Percentiles rank a stretch among this genome's conserved stretches.
Conservation (phyloP, 2,888 invertebrate genomes). For the Perizoma flavofasciatum region DNA sequence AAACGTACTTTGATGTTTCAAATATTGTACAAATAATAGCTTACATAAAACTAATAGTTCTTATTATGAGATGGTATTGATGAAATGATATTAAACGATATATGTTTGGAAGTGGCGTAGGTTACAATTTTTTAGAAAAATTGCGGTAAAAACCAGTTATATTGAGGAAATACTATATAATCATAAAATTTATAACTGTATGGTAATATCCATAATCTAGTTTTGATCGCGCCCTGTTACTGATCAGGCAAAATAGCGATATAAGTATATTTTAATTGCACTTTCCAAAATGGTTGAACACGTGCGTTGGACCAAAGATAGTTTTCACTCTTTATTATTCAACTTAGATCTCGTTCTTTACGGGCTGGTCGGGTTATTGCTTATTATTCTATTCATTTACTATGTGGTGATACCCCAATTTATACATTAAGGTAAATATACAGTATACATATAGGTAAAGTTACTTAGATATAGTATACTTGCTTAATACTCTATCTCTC, state of each 20-base stretch:
- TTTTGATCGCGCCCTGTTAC: slow-evolving; percentile 5
- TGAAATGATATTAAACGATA: too few species aligned
- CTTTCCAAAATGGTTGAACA: slow-evolving; percentile 16
- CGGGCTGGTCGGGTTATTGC: slow-evolving; percentile 46
- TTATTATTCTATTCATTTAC: slow-evolving; percentile 60
- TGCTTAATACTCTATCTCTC: too few species aligned
- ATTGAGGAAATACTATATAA: slow-evolving; percentile 5
- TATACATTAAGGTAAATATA: slow-evolving; percentile 35
- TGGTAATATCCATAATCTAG: slow-evolving; percentile 3
- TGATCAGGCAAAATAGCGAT: slow-evolving; percentile 5
- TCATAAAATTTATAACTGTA: background rate
- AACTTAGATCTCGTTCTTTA: slow-evolving; percentile 63
- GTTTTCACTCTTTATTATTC: slow-evolving; percentile 52
- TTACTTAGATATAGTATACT: too few species aligned
- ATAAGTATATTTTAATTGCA: background rate
- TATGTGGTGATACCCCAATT: slow-evolving; percentile 43
- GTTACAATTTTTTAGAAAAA: too few species aligned
- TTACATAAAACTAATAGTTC: too few species aligned
- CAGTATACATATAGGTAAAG: too few species aligned
- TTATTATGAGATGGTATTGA: too few species aligned
- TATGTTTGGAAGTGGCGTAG: too few species aligned
- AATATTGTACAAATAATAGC: too few species aligned
- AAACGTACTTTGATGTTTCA: too few species aligned
- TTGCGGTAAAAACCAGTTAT: background rate
- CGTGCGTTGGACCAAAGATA: slow-evolving; percentile 33